phyloP scores from a whole-genome alignment of 2,888 invertebrate species.

The Azorinus chamasolen region DNA sequence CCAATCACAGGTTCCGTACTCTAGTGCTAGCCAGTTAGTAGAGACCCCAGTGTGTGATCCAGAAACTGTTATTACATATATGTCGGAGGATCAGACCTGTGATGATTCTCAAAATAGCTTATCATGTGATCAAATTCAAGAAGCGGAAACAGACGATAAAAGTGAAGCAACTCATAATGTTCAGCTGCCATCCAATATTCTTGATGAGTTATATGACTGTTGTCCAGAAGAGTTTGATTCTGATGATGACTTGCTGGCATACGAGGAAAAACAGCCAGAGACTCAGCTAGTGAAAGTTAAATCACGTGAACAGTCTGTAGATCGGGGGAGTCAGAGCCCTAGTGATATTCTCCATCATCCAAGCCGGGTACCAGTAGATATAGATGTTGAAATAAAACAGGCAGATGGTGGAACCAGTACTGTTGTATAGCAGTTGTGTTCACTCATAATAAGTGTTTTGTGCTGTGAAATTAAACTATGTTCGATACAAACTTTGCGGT shows the following conservation, averaged over 20 bases:
- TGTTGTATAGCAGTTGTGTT: no score
- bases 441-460: no score
- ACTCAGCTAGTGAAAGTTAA: no score
- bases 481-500: no score
- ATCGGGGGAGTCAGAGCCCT: no score
- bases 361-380: no score
- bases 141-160: conserved; percentile 7
- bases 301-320: no score
- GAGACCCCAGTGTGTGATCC: conserved; percentile 47
- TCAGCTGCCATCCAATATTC: conserved; percentile 8
- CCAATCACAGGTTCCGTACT: conserved; percentile 46
- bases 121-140: conserved; percentile 40
- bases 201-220: conserved; percentile 19
- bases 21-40: conserved; percentile 22
- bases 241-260: conserved; percentile 45
- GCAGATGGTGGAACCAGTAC: no score
- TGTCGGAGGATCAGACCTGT: conserved; percentile 58
- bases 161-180: conserved; percentile 27
- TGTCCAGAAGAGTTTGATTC: conserved; percentile 49
- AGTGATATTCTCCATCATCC: no score
- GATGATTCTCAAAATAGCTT: conserved; percentile 49
- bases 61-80: conserved; percentile 51
- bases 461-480: no score
- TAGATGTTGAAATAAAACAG: no score
- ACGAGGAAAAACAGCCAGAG: conserved; percentile 19